Base-by-base conservation (phyloP, 1,140 invertebrate genomes). In the Drosophila serrata region DNA sequence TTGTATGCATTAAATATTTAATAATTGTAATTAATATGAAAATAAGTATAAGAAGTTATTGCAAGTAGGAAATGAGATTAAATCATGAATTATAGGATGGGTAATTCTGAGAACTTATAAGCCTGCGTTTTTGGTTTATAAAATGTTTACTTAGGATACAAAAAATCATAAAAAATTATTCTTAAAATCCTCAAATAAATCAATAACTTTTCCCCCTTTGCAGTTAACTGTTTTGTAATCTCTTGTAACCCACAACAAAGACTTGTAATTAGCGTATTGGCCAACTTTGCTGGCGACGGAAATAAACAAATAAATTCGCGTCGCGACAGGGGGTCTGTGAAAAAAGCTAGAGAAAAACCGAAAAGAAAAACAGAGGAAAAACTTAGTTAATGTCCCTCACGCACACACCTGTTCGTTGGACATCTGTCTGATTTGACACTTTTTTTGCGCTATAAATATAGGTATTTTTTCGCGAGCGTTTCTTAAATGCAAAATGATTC, bases 401-500 rank as follows among this genome's bases (percentile, higher is more conserved):
- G 70, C 46, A 58, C 57, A 65, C 53, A 79, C 55, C 43, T 67
- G 49, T 59, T 69, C 65, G 9, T 11, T 13, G 45, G 46, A 53
- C 65, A 69, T 69, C 56, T 77, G 74, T 77, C 74, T 51, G 55
- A 60, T 62, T 43, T 68, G 63, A 72, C 70, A 65, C 55, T 24
- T 35, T 22, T 55, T 56, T 27, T 17, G 35, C 19, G 31, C 39
- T 69, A 62, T 70, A 63, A 45, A 57, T 57, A 56, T 27, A 45
- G 11, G 17, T 29, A 24, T 48, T 37, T 48, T 37, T 24, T 57
- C 46, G 55, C 40, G 22, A 13, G 65, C n/a, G n/a, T n/a, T n/a
- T n/a, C n/a, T n/a, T n/a, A n/a, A n/a, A n/a, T n/a, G n/a, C 53
- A 64, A 86, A 86, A 86, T 55, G 59, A 49, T 62, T 59, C 64